A percentile compares a stretch with the other conserved stretches of the same genome.
Evolutionary conservation across 2,113 vertebrate species (phyloP).

Genomic region (Misgurnus anguillicaudatus): DNA sequence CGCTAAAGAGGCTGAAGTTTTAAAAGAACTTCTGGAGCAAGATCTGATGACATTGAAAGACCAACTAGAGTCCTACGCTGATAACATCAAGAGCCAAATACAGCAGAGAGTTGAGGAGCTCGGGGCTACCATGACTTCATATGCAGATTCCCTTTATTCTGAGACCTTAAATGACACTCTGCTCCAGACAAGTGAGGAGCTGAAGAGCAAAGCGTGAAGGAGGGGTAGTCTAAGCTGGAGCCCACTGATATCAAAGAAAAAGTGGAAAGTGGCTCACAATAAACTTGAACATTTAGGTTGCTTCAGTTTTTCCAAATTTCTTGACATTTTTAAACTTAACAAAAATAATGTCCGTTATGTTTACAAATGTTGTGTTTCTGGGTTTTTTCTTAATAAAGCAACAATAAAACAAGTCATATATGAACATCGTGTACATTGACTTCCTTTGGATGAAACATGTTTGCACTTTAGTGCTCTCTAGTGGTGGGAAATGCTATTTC

Average conservation of each 20-base stretch:
- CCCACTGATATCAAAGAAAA: constrained; percentile 63
- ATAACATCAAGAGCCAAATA: constrained; percentile 75
- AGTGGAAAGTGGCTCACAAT: constrained; percentile 61
- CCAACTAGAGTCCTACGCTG: constrained; percentile 68
- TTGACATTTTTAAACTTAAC: no score
- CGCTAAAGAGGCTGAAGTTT: constrained; percentile 62
- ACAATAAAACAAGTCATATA: constrained; percentile 17
- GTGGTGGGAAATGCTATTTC: no score
- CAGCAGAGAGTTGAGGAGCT: constrained; percentile 77
- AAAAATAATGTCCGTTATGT: no score
- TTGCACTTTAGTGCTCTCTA: no score
- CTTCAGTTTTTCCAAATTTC: constrained; percentile 63
- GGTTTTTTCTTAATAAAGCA: constrained; percentile 9
- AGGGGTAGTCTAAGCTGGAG: constrained; percentile 64
- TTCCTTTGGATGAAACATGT: no score
- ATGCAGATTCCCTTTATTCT: constrained; percentile 56
- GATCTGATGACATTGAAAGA: constrained; percentile 61
- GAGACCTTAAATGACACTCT: constrained; percentile 63
- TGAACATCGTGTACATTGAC: no score
- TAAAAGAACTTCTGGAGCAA: constrained; percentile 62
- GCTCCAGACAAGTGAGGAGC: constrained; percentile 63
- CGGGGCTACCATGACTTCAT: constrained; percentile 60
- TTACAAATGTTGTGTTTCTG: background rate
- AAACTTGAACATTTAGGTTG: constrained; percentile 59
- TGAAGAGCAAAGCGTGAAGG: constrained; percentile 65